Evolutionary conservation across 1,140 invertebrate species (phyloP).

Genomic region (Penaeus vannamei): DNA sequence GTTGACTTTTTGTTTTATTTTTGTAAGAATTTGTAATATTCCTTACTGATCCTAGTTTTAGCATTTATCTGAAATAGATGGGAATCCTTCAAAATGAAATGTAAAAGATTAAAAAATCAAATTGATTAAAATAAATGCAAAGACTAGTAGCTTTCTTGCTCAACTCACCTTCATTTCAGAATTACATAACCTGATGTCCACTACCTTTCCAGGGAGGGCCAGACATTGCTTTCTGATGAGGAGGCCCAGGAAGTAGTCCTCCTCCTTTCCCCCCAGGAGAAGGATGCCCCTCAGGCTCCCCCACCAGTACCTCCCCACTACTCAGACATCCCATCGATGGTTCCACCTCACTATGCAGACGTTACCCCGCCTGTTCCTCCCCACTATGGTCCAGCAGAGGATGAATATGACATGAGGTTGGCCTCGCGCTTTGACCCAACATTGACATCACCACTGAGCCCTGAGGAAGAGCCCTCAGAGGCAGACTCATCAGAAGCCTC

Average conservation of each 20-base stretch:
- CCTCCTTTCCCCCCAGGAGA: conserved; percentile 34
- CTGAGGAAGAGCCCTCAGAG: conserved; percentile 56
- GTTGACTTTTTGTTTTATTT: too few species aligned
- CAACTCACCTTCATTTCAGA: not conserved
- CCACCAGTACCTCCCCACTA: conserved; percentile 39
- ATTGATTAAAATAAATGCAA: too few species aligned
- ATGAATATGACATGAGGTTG: conserved; percentile 43
- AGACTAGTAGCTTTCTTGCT: too few species aligned
- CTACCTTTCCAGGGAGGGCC: conserved; percentile 37
- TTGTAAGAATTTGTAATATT: too few species aligned
- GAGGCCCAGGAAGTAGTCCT: conserved; percentile 52
- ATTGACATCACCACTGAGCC: conserved; percentile 54
- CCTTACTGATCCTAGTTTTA: too few species aligned
- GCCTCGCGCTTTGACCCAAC: conserved; percentile 34
- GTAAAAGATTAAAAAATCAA: too few species aligned
- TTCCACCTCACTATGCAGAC: conserved; percentile 43
- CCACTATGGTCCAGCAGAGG: conserved; percentile 18
- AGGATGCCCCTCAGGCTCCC: conserved; percentile 12
- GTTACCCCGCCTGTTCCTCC: conserved; percentile 28
- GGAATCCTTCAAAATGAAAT: too few species aligned
- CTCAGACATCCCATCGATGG: conserved; percentile 24
- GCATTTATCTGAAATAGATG: too few species aligned
- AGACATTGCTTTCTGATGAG: conserved; percentile 48
- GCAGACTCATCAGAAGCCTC: conserved; percentile 52
- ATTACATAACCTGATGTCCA: not conserved